Evolutionary conservation across 1,140 invertebrate species (phyloP).

Genomic region (Listronotus oregonensis): DNA sequence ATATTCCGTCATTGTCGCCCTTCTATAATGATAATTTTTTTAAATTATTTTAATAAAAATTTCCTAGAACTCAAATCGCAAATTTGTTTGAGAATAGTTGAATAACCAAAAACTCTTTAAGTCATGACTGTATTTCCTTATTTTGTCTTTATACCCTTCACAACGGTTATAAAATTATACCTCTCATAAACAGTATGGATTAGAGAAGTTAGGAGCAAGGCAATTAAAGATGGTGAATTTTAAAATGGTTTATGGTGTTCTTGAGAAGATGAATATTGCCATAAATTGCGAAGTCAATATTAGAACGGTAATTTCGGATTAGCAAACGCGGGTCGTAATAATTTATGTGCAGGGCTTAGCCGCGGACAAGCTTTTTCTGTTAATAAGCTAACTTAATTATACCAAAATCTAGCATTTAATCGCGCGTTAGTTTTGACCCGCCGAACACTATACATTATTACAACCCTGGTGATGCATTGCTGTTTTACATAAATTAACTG

Average conservation of each 20-base stretch:
- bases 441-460: conserved; percentile 34
- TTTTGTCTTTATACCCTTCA: too few relatives aligned
- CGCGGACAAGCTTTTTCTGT: conserved; percentile 29
- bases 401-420: conserved; percentile 40
- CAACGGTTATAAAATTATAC: conserved; percentile 2
- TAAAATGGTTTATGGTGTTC: conserved; percentile 18
- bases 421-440: conserved; percentile 28
- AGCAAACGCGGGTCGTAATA: conserved; percentile 32
- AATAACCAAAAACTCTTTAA: too few relatives aligned
- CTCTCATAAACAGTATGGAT: not conserved
- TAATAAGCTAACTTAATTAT: conserved; percentile 41
- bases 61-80: too few relatives aligned
- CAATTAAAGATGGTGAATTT: conserved; percentile 7
- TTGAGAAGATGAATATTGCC: conserved; percentile 23
- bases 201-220: not conserved
- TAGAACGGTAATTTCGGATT: conserved; percentile 29
- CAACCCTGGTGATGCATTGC: conserved; percentile 30
- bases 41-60: too few relatives aligned
- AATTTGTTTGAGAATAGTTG: too few relatives aligned
- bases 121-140: too few relatives aligned
- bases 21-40: too few relatives aligned
- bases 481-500: conserved; percentile 41
- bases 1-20: too few relatives aligned
- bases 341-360: conserved; percentile 36
- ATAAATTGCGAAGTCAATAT: conserved; percentile 28